Evolutionary conservation across 2,797 vertebrate species (phyloP), one percentile per base, ranked within the genome.

Genomic region (Phoeniculus purpureus): DNA sequence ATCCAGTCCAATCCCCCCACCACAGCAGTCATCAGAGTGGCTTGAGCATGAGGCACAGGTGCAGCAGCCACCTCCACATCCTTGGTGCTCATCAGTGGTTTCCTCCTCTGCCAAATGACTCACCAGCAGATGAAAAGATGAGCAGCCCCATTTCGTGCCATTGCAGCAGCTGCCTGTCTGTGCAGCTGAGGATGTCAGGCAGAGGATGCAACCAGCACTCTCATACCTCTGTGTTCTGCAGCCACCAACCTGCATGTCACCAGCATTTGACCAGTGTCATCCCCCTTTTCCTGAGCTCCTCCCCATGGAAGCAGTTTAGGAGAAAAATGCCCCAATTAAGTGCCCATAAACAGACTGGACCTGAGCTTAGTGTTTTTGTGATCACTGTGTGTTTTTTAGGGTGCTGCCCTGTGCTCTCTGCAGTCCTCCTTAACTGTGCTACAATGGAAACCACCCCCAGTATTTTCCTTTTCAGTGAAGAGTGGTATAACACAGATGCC

Each of bases 21-120:
- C n/a, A n/a, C n/a, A 1, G 1, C n/a, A 48, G 37, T 10, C 4
- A 0, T 7, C 2, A 9, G 40, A 40, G 40, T 3, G 19, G 71
- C 59, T 55, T 12, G 10, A 64, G 67, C 59, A 34, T 4, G 3
- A 78, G 22, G 68, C 32, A 62, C 2, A 10, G 67, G 34, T 20
- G 31, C 50, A 64, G 65, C 61, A 77, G 40, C 82, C 73, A 50
- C 61, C n/a, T 77, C 74, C 74, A 10, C 10, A 2, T 61, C 40
- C 21, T 16, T 1, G 0, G 47, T 62, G 72, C 77, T 2, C 37
- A 3, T 67, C 83, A 51, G 83, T 3, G 25, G 55, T 72, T 90
- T 88, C 71, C 71, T 91, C 74, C 74, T 80, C 81, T 92, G 90
- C 89, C 52, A 47, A 48, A 25, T 86, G 89, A 93, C 64, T 93